Percentiles rank a stretch among this genome's conserved stretches.
These are phyloP conservation scores for Standfussiana lucernea DNA, from an alignment of 2,888 invertebrate species.

Conservation along the genomic window DNA sequence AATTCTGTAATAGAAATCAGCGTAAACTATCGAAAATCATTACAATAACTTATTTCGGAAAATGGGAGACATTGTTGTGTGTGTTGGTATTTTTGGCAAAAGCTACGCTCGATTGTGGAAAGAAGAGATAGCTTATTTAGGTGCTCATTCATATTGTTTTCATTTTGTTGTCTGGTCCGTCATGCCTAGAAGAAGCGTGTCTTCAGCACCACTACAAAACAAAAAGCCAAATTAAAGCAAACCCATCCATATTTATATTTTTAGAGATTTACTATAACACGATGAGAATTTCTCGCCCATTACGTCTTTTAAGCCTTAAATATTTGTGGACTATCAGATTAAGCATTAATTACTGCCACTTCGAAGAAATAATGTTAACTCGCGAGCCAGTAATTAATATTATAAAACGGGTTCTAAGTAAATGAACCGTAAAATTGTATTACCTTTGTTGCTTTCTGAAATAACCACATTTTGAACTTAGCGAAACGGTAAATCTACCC, in stretches of 20 bases:
- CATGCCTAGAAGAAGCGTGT: not conserved
- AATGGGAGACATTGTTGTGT: not conserved
- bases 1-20: not conserved
- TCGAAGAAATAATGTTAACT: constrained; percentile 4
- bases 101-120: not conserved
- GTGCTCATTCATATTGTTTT: not conserved
- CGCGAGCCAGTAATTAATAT: constrained; percentile 12
- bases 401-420: constrained; percentile 20
- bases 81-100: not conserved
- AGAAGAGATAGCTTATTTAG: not conserved
- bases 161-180: not conserved
- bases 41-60: not conserved
- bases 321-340: constrained; percentile 21
- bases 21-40: not conserved
- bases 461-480: constrained; percentile 29
- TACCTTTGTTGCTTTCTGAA: not conserved
- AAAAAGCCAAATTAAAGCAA: not conserved
- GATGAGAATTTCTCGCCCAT: not conserved
- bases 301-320: not conserved
- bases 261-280: constrained; percentile 13
- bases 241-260: not conserved
- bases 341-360: constrained; percentile 21
- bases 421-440: constrained; percentile 17
- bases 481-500: constrained; percentile 1
- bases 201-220: not conserved